Percentiles rank a stretch among this genome's conserved stretches.
phyloP scores from a whole-genome alignment of 2,113 vertebrate species.

The Phoenicopterus ruber region DNA sequence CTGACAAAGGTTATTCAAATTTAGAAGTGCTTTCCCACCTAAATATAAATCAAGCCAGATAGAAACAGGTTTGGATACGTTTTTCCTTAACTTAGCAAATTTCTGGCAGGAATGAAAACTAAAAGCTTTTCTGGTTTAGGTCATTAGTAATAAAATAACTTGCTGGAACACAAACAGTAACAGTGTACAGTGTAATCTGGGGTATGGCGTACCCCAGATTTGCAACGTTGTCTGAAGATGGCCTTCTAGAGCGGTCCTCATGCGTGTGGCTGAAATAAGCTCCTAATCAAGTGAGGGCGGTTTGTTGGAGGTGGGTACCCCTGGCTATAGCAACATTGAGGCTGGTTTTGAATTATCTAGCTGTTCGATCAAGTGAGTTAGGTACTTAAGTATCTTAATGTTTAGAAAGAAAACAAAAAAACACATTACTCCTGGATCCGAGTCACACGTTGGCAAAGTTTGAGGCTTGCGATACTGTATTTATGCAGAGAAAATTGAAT shows the following conservation, averaged over 20 bases:
- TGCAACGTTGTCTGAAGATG: background rate
- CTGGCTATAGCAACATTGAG: background rate
- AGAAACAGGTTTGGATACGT: background rate
- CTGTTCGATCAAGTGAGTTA: background rate
- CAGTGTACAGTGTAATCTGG: background rate
- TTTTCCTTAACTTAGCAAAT: background rate
- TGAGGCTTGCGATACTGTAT: background rate
- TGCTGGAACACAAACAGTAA: background rate
- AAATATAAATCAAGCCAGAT: background rate
- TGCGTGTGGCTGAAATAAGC: background rate
- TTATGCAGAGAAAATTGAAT: background rate
- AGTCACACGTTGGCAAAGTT: background rate
- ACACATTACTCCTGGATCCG: accelerated
- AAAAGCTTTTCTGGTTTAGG: background rate
- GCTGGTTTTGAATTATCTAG: background rate
- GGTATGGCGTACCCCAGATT: background rate
- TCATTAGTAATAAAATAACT: background rate
- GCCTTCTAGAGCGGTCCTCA: background rate
- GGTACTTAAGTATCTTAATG: background rate
- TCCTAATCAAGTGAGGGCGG: background rate
- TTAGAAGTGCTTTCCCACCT: background rate
- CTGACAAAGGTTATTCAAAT: background rate
- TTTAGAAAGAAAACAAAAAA: background rate
- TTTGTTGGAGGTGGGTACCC: background rate
- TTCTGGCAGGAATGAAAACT: background rate